Base-by-base conservation (phyloP, 2,113 vertebrate species). In the Bagarius yarrelli region DNA sequence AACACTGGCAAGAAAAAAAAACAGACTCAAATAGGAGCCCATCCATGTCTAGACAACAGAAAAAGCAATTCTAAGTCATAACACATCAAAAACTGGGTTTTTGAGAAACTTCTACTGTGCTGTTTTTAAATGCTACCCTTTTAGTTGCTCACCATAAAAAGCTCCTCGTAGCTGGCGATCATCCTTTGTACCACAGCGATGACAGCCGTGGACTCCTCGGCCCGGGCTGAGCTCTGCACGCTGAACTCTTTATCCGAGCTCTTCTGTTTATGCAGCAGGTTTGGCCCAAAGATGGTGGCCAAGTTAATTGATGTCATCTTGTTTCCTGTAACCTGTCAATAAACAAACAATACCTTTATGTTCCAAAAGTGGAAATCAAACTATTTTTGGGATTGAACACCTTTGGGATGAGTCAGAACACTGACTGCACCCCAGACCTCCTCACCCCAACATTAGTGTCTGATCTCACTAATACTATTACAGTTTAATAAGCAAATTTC, bases 301-400 rank as follows among this genome's bases (percentile, higher is more conserved):
- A 98, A 90, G 86, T 99, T 99, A 34, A 96, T 94, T 0, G 97
- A 94, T 8, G 96, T 98, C 98, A 99, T 99, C 94, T 98, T 99
- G 91, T 99, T 99, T 86, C 98, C 98, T 81, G 94, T 94, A 71
- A 96, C 85, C 98, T 99, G 60, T 32, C 0, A 4, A 59, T 13
- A 47, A 0, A 72, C 8, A 13, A 8, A 80, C 44, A 11, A 47
- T 8, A 47, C 44, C n/a, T n/a, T n/a, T n/a, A n/a, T n/a, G n/a
- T n/a, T n/a, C n/a, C n/a, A n/a, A n/a, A n/a, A n/a, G n/a, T n/a
- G n/a, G n/a, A n/a, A n/a, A n/a, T n/a, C n/a, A n/a, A n/a, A n/a
- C n/a, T n/a, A n/a, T n/a, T n/a, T n/a, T n/a, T n/a, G n/a, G n/a
- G n/a, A n/a, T n/a, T n/a, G n/a, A n/a, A n/a, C n/a, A n/a, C n/a